Evolutionary conservation across 2,888 invertebrate genomes (phyloP).

Genomic region (Helicoverpa assulta): DNA sequence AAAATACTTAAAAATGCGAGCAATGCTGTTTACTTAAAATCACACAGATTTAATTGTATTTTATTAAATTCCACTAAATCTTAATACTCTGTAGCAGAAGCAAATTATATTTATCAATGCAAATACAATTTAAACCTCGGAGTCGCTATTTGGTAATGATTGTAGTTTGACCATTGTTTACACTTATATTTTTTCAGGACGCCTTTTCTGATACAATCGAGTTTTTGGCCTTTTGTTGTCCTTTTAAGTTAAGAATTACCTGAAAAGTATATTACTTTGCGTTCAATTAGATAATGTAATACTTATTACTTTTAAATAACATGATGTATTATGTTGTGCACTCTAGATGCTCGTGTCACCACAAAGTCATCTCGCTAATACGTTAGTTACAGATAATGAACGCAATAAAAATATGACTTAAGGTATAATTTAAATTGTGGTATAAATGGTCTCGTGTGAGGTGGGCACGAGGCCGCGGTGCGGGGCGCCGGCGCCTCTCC

Average conservation of each 20-base stretch:
- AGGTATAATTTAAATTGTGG: conserved; percentile 34
- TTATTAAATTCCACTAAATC: no score
- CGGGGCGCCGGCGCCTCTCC: conserved; percentile 56
- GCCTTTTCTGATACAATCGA: no score
- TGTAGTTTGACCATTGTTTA: no score
- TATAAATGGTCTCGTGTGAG: conserved; percentile 72
- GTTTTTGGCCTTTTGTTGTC: no score
- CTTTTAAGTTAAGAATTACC: no score
- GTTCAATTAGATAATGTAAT: neutral
- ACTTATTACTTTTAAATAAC: neutral
- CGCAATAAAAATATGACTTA: conserved; percentile 37
- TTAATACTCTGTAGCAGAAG: no score
- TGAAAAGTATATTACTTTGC: neutral
- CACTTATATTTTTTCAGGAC: no score
- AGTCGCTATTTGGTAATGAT: no score
- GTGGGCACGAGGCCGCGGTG: conserved; percentile 72
- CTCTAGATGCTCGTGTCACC: conserved; percentile 17
- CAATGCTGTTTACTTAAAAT: no score
- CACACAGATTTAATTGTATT: no score
- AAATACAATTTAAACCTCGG: no score
- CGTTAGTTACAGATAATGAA: conserved; percentile 25
- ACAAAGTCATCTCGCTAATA: conserved; percentile 25
- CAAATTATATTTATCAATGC: no score
- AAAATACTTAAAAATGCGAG: neutral
- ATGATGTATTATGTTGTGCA: neutral